Conservation (phyloP, 2,797 vertebrate species). For the Orientallactaga sibirica region DNA sequence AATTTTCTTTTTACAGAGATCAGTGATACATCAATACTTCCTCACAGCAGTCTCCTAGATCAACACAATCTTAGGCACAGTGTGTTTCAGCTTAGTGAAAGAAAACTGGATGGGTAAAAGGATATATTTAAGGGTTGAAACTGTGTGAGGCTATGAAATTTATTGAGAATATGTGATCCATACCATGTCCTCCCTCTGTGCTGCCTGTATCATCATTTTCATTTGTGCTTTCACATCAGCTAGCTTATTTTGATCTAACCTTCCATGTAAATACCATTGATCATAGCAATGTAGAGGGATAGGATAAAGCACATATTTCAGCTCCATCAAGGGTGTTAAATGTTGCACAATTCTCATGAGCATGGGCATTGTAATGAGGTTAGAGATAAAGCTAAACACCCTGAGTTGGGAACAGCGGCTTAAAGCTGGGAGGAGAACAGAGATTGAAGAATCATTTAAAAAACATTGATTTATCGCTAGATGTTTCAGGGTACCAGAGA, state of each 20-base stretch:
- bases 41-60: not conserved
- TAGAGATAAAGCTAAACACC: constrained; percentile 58
- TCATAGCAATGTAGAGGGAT: constrained; percentile 49
- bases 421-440: not conserved
- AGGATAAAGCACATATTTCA: constrained; percentile 60
- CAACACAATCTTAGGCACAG: not conserved
- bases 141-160: not conserved
- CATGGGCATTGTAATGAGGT: constrained; percentile 48
- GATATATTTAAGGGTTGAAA: not conserved
- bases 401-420: not conserved
- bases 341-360: constrained; percentile 27
- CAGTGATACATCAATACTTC: not conserved
- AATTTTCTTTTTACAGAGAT: constrained; percentile 16
- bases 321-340: not conserved
- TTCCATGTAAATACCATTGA: not conserved
- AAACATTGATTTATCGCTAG: constrained; percentile 46
- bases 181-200: not conserved
- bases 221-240: constrained; percentile 31
- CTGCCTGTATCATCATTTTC: not conserved
- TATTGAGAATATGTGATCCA: constrained; percentile 10
- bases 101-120: not conserved
- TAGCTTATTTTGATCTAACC: constrained; percentile 38
- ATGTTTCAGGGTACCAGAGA: constrained; percentile 7
- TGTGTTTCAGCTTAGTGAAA: not conserved
- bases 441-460: not conserved